Base-by-base conservation (phyloP, 2,888 invertebrate genomes). In the Perithous albicinctus region DNA sequence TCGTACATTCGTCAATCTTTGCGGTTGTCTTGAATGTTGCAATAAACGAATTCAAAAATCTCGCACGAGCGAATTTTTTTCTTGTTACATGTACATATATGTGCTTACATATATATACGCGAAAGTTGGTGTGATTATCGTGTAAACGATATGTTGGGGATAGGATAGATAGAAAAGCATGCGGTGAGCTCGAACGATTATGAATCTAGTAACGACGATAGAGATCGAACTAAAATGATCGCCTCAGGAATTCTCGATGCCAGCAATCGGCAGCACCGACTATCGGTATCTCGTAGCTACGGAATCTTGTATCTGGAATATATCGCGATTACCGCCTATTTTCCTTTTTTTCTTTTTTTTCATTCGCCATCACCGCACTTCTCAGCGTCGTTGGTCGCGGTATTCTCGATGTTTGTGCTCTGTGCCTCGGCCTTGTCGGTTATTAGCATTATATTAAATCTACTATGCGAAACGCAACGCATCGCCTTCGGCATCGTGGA, bases 141-240 rank as follows among this genome's bases (percentile, higher is more conserved):
- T 29, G 56, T 56, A 56, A n/a, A 26, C 26, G 56, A 56, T 56
- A 56, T 56, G 15, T 32, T 26, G 32, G n/a, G 32, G n/a, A 29
- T 54, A 54, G 23, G n/a, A 54, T 29, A 54, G 29, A 54, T 54
- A 29, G 54, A 29, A 54, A 54, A 54, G 26, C 69, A 51, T 32
- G 51, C 26, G 61, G 69, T 48, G n/a, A n/a, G n/a, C 35, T 41
- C 61, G 61, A 23, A 41, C 51, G 72, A 59, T 54, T 41, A 64
- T 66, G 51, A 41, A 67, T 56, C 61, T 23, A 32, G 63, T 46
- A 80, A 75, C 75, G 80, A 74, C 76, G 80, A 80, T 80, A 75
- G 59, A 66, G 75, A 80, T 80, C 80, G 80, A 80, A 76, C 64
- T 77, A 67, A 81, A 77, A 81, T 63, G 77, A 77, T 77, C 81